Evolutionary conservation across 1,140 invertebrate species (phyloP).

Genomic region (Drosophila ananassae): DNA sequence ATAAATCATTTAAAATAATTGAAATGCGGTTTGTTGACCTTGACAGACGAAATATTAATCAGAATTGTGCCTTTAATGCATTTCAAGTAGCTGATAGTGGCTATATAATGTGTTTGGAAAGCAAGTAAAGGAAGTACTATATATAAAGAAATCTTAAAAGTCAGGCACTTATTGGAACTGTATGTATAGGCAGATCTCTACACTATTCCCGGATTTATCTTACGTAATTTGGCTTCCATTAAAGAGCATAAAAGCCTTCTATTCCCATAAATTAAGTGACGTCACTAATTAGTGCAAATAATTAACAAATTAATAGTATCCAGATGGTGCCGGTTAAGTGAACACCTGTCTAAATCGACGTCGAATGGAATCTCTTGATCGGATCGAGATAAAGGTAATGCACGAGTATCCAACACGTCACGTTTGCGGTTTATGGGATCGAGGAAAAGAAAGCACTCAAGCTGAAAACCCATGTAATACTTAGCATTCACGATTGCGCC

Average conservation of each 20-base stretch:
- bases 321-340: slow-evolving; percentile 26
- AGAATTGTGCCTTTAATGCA: background rate
- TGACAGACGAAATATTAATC: background rate
- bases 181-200: too few relatives aligned
- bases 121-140: too few relatives aligned
- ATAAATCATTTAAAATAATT: slow-evolving; percentile 84
- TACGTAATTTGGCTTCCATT: slow-evolving; percentile 14
- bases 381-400: slow-evolving; percentile 30
- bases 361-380: slow-evolving; percentile 35
- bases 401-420: slow-evolving; percentile 39
- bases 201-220: background rate
- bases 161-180: too few relatives aligned
- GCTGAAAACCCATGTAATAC: slow-evolving; percentile 24
- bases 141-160: background rate
- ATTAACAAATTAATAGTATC: slow-evolving; percentile 27
- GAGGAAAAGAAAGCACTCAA: slow-evolving; percentile 48
- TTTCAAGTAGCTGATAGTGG: background rate
- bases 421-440: slow-evolving; percentile 35
- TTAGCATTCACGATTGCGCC: slow-evolving; percentile 20
- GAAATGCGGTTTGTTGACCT: background rate
- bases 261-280: slow-evolving; percentile 23
- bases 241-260: slow-evolving; percentile 19
- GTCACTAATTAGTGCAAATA: slow-evolving; percentile 71
- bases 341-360: slow-evolving; percentile 58
- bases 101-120: background rate